phyloP scores from a whole-genome alignment of 2,888 invertebrate genomes.

The Timema cristinae region DNA sequence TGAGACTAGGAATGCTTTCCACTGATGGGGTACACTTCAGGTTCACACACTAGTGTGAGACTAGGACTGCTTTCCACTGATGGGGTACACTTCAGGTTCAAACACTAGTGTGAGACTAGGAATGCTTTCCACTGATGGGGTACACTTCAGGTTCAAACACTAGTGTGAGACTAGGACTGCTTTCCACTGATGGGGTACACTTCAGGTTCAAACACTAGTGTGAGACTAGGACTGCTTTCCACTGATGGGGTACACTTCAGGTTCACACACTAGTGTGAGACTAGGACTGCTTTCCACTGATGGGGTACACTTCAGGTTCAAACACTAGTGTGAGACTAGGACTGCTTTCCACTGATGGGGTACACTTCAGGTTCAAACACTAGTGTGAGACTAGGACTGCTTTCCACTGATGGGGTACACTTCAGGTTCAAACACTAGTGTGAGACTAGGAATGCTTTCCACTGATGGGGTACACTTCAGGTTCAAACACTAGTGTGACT shows the following conservation, averaged over 20 bases:
- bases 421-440: conserved; percentile 21
- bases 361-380: conserved; percentile 37
- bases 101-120: not conserved
- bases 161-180: too few species aligned
- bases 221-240: conserved; percentile 43
- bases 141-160: conserved; percentile 37
- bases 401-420: conserved; percentile 69
- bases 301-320: conserved; percentile 62
- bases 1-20: conserved; percentile 43
- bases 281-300: conserved; percentile 50
- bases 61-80: conserved; percentile 50
- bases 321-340: not conserved
- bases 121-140: conserved; percentile 63
- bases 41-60: conserved; percentile 2
- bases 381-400: too few species aligned
- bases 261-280: conserved; percentile 2
- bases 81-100: conserved; percentile 62
- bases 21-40: conserved; percentile 70
- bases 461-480: conserved; percentile 70
- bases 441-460: conserved; percentile 43
- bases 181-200: conserved; percentile 69
- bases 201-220: conserved; percentile 21
- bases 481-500: conserved; percentile 2
- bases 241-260: conserved; percentile 70
- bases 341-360: conserved; percentile 63